Evolutionary conservation across 1,140 invertebrate genomes (phyloP), one percentile per base, ranked within the genome.

Genomic region (Micrasema longulum): DNA sequence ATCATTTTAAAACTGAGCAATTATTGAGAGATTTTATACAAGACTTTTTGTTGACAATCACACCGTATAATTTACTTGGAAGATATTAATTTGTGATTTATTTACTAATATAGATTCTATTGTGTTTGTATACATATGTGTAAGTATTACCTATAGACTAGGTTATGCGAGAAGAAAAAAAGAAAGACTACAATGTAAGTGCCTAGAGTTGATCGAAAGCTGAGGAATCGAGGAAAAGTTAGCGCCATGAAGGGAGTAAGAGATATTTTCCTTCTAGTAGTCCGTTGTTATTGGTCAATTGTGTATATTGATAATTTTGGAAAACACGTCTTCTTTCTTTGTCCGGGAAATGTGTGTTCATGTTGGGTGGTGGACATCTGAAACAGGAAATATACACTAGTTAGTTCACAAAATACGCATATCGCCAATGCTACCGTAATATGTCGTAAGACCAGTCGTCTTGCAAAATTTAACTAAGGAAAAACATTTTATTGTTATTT

Each of bases 231-330:
- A 31, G 26, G 22, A 55, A 55, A 55, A 55, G 26, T 55, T 55
- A 55, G 52, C 52, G 52, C 52, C 52, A 55, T 55, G 52, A 55
- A 26, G 52, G 14, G 22, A 55, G 52, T 31, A 55, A 66, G 45
- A 66, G 22, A 52, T 53, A 48, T 66, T 66, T 66, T 47, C 64
- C 64, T 53, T 36, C 41, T 23, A 36, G 12, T 52, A 36, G 23
- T 20, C 48, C 64, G 31, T 38, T 48, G 23, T 31, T 55, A 55
- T 26, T 31, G 20, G 26, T 36, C 23, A 52, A 52, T 18, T 66
- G 45, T 36, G 26, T 52, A 20, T 18, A 64, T 64, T 64, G 14
- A 20, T 45, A 43, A 20, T 23, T 43, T 38, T 26, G 41, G 41
- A 26, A 31, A 47, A 64, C 41, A 35, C 11, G 26, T 20, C 64